Evolutionary conservation across 2,888 invertebrate genomes (phyloP), one percentile per base, ranked within the genome.

Genomic region (Cremastinae sp.): DNA sequence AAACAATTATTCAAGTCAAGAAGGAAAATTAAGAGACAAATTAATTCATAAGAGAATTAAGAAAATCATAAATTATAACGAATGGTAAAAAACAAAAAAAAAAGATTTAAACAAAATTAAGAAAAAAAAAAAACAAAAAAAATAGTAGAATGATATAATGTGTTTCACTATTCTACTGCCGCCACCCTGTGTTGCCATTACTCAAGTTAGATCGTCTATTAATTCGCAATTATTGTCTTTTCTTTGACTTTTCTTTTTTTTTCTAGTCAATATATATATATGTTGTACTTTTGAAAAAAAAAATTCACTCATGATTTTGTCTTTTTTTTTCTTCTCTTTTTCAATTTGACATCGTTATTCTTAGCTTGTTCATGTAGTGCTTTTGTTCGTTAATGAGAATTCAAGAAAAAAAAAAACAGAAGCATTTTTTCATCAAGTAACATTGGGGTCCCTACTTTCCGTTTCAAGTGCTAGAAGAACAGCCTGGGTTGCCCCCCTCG

Each of bases 401-500:
- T 45, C 12, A 41, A 22, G 43, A 71, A 55, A 72, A 71, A 69
- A n/a, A 58, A 56, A 56, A 72, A 74, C 77, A 76, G 69, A 78
- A 86, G 84, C 83, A 84, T 85, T 85, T 86, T 84, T 82, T 75
- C 28, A 28, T 28, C 28, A 28, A 84, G 83, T 85, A 86, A 87
- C 87, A 89, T 87, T 88, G 88, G 85, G 89, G 90, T 90, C 87
- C 90, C 90, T 91, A 91, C 91, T 91, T 91, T 90, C 91, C 89
- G 88, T 90, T 90, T 88, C 82, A 87, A 91, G 93, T 93, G 93
- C 93, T 93, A 93, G 93, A 93, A 93, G 93, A 93, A 93, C 93
- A 93, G 93, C 93, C 91, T 92, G 90, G 90, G 88, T 90, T 90
- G 90, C 90, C 90, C 91, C 89, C 90, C 90, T 88, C 88, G 86